Evolutionary conservation across 2,888 invertebrate species (phyloP), one percentile per base, ranked within the genome.

Genomic region (Stenchaetothrips biformis): DNA sequence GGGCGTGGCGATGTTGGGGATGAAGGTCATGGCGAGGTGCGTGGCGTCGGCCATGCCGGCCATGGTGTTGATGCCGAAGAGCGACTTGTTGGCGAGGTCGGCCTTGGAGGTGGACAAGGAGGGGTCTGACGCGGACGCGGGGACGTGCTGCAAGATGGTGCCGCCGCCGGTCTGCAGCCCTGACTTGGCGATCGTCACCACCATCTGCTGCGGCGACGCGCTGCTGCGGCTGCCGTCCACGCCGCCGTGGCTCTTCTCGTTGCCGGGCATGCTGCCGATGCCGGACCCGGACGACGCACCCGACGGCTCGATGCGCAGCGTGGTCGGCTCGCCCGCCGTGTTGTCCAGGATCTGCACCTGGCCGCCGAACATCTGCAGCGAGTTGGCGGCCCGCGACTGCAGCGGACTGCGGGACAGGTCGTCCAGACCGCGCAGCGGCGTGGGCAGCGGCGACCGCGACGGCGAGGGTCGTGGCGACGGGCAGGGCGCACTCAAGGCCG

Each of bases 91-190:
- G 21, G 21, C 25, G 67, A 25, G 79, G 7, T 81, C 81, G 7
- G 80, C 78, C 77, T 79, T 48, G 16, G 80, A 78, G 13, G 79
- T 79, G 77, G 81, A 67, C 78, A 77, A 79, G 9, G 62, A 78
- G 48, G 79, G 9, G 18, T 59, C 37, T 48, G 80, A 53, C 16
- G 80, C 74, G 27, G 81, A 81, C 3, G 81, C 78, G 25, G 79
- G 62, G 59, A 81, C 77, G 21, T 53, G 74, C 21, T 91, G 91
- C 77, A 91, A 89, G 85, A 92, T 92, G 79, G 91, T 90, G n/a
- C 94, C 94, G 21, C 95, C 95, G 48, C 95, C 95, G 0, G 95
- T 95, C 85, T 95, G 92, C 81, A 95, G 87, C 0, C 94, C 93
- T 0, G 94, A 94, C 84, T 94, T 86, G 21, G 87, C 85, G 79